phyloP scores from a whole-genome alignment of 2,797 vertebrate species.

The Cebuella pygmaea region DNA sequence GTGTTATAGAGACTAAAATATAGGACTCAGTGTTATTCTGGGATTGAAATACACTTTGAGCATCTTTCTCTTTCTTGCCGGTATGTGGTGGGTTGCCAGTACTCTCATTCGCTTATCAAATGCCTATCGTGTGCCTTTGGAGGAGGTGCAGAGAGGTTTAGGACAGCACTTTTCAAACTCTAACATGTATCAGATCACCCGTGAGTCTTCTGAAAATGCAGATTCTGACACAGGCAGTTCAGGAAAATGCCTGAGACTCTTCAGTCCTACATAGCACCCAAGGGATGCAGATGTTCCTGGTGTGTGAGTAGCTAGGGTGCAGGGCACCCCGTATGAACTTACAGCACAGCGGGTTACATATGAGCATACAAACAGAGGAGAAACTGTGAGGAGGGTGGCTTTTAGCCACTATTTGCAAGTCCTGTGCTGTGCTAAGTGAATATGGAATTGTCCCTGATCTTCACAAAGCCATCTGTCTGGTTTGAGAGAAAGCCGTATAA shows the following conservation, averaged over 20 bases:
- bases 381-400: neutral
- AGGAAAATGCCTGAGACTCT: neutral
- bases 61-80: neutral
- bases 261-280: neutral
- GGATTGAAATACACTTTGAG: neutral
- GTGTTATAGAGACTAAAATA: neutral
- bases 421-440: neutral
- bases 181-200: rapidly evolving
- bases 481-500: neutral
- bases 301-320: neutral
- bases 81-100: rapidly evolving
- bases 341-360: rapidly evolving
- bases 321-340: neutral
- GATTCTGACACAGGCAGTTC: neutral
- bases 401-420: neutral
- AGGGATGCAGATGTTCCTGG: neutral
- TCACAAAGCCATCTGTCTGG: neutral
- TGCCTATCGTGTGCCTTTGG: neutral
- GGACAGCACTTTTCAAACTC: neutral
- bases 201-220: neutral
- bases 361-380: neutral
- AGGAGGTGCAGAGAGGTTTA: neutral
- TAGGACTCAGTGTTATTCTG: neutral
- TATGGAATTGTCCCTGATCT: no score
- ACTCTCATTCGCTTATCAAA: neutral